These are phyloP conservation scores for Halocynthia aurantium DNA, from an alignment of 23 tunicate genomes.

Conservation along the genomic window DNA sequence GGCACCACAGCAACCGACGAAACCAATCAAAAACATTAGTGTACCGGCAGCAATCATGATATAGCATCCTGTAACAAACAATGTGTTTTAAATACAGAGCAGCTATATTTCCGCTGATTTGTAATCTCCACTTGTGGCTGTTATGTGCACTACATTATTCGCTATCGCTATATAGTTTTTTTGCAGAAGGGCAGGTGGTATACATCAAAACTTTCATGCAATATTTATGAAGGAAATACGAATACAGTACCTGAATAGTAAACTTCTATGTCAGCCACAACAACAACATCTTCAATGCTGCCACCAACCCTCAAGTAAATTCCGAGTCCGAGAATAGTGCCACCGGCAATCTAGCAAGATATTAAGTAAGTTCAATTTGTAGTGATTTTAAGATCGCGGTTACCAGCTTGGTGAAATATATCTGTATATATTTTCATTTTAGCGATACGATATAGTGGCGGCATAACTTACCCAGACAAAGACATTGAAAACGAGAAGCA, in stretches of 20 bases:
- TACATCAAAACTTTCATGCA: neutral
- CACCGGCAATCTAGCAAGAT: constrained; percentile 39
- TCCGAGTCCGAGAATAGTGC: constrained; percentile 33
- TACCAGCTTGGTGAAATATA: neutral
- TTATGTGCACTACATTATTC: too few species aligned
- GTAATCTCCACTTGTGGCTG: too few species aligned
- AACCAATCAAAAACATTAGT: constrained; percentile 33
- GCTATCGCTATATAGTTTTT: neutral
- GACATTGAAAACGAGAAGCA: constrained; percentile 25
- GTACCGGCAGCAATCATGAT: constrained; percentile 27
- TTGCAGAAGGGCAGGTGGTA: neutral
- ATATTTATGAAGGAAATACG: neutral
- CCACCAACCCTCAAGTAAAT: constrained; percentile 32
- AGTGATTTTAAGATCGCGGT: neutral
- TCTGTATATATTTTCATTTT: neutral
- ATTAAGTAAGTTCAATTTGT: neutral
- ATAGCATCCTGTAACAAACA: constrained; percentile 39
- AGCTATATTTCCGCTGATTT: too few species aligned
- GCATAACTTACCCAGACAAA: constrained; percentile 41
- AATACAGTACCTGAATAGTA: constrained; percentile 31
- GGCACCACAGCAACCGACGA: constrained; percentile 47
- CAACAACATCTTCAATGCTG: constrained; percentile 25
- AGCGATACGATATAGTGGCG: neutral
- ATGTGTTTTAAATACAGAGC: neutral
- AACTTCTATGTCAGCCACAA: constrained; percentile 23